These are phyloP conservation scores for Psilopogon haemacephalus DNA, from an alignment of 2,113 vertebrate species.

Conservation along the genomic window DNA sequence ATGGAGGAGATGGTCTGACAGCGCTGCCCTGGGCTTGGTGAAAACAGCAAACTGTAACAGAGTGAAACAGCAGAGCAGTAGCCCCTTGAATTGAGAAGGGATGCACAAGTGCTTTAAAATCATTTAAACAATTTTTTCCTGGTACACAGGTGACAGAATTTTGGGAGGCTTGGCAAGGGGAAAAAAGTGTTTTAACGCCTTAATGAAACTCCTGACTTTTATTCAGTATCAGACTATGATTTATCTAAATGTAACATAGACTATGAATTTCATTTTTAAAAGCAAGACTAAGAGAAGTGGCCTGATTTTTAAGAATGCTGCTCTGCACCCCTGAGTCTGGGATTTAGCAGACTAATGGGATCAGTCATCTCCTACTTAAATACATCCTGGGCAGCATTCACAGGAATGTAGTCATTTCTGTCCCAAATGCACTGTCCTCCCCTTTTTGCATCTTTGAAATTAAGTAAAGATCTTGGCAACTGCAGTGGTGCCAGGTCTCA, in stretches of 20 bases:
- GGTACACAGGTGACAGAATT: neutral
- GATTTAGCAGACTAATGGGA: conserved; percentile 60
- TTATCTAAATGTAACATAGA: neutral
- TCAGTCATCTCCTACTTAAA: conserved; percentile 65
- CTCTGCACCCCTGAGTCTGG: conserved; percentile 10
- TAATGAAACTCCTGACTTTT: neutral
- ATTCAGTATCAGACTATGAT: neutral
- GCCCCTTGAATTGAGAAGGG: neutral
- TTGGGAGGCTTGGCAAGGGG: neutral
- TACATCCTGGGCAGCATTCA: conserved; percentile 45
- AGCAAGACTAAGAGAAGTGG: neutral
- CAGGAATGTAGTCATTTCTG: conserved; percentile 24
- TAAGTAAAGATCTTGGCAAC: neutral
- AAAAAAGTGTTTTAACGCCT: neutral
- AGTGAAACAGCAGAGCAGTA: neutral
- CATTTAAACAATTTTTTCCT: neutral
- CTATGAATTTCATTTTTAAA: neutral
- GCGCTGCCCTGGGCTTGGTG: neutral
- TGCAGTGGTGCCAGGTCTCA: neutral
- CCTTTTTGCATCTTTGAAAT: neutral
- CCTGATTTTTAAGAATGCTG: neutral
- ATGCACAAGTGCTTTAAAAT: neutral
- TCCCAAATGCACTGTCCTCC: neutral
- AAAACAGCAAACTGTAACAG: neutral
- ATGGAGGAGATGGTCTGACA: neutral